Evolutionary conservation across 2,113 vertebrate species (phyloP).

Genomic region (Sigmodon hispidus): DNA sequence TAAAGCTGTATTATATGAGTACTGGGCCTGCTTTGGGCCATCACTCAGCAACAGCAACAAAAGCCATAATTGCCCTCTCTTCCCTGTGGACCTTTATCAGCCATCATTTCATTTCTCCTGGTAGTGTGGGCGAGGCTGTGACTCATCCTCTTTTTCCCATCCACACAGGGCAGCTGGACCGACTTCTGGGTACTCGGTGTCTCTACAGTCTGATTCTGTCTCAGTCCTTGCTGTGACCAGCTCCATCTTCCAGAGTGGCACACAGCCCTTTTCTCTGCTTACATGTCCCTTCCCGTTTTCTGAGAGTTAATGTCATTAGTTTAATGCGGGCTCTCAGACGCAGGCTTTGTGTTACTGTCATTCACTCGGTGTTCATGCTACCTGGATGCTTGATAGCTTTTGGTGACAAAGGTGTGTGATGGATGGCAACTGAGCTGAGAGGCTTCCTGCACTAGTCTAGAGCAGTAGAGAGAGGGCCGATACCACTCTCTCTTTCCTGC

Average conservation of each 20-base stretch:
- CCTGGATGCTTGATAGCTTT: neutral
- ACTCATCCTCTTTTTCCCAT: neutral
- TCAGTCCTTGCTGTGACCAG: fast-evolving
- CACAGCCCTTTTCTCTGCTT: neutral
- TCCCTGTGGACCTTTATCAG: neutral
- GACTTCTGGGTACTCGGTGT: neutral
- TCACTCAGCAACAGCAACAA: fast-evolving
- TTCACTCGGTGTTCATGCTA: neutral
- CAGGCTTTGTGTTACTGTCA: neutral
- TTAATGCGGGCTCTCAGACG: neutral
- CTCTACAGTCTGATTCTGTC: neutral
- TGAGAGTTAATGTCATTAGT: slow-evolving; percentile 32
- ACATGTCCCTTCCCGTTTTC: slow-evolving; percentile 59
- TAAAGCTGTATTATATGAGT: neutral
- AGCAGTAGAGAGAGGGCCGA: neutral
- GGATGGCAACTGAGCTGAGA: slow-evolving; percentile 34
- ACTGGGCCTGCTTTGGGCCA: neutral
- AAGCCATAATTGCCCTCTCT: neutral
- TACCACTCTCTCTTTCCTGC: neutral
- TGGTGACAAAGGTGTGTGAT: neutral
- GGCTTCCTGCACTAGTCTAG: neutral
- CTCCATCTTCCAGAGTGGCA: fast-evolving
- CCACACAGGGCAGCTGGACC: neutral
- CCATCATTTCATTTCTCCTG: neutral
- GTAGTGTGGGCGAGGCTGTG: neutral